Evolutionary conservation across 2,888 invertebrate genomes (phyloP).

Genomic region (Limenitis camilla): DNA sequence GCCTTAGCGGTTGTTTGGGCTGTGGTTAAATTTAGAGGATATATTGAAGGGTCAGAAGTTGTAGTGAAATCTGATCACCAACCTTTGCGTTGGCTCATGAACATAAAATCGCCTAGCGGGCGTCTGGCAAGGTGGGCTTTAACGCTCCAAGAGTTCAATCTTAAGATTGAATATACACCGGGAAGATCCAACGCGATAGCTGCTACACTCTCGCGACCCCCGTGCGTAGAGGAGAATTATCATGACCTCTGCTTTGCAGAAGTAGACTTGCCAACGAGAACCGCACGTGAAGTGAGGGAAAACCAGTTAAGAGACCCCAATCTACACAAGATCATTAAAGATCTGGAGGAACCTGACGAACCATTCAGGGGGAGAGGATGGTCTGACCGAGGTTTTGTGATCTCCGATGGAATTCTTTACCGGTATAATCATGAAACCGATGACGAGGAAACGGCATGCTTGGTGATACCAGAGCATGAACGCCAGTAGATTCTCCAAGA

Average conservation of each 20-base stretch:
- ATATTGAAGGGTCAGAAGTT: slow-evolving; percentile 40
- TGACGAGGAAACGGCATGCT: slow-evolving; percentile 14
- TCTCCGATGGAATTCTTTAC: slow-evolving; percentile 28
- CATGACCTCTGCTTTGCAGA: slow-evolving; percentile 23
- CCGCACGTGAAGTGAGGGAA: slow-evolving; percentile 15
- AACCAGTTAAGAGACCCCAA: slow-evolving; percentile 24
- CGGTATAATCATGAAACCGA: slow-evolving; percentile 19
- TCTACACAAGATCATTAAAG: slow-evolving; percentile 23
- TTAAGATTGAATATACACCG: slow-evolving; percentile 1
- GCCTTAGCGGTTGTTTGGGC: slow-evolving; percentile 25
- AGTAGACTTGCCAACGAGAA: slow-evolving; percentile 17
- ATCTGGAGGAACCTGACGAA: slow-evolving; percentile 18
- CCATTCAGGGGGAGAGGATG: slow-evolving; percentile 7
- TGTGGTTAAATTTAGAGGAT: slow-evolving; percentile 35
- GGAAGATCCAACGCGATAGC: slow-evolving; percentile 21
- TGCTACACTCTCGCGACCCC: slow-evolving; percentile 11
- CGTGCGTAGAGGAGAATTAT: background rate
- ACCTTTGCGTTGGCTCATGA: slow-evolving; percentile 43
- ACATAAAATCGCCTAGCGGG: slow-evolving; percentile 38
- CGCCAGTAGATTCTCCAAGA: slow-evolving; percentile 15
- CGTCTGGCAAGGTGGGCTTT: slow-evolving; percentile 50
- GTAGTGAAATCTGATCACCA: slow-evolving; percentile 51
- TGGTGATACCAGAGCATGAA: slow-evolving; percentile 24
- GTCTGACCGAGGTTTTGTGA: slow-evolving; percentile 22
- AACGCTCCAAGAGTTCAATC: slow-evolving; percentile 27